These are phyloP conservation scores for Eumacrocentrus americanus DNA, from an alignment of 2,888 invertebrate species.

Conservation along the genomic window DNA sequence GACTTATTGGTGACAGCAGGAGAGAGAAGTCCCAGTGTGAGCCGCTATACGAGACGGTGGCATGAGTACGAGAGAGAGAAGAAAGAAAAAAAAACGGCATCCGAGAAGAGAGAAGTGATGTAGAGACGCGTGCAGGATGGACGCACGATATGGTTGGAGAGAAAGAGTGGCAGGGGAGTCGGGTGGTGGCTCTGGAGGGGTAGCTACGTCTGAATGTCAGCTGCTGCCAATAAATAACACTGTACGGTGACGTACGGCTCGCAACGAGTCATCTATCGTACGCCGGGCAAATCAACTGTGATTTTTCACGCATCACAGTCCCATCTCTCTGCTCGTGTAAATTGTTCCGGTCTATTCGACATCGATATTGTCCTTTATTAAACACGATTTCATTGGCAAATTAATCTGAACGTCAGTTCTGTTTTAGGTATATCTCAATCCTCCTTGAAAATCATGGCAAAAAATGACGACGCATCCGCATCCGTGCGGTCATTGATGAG, in stretches of 20 bases:
- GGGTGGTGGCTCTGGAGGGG: too few relatives aligned
- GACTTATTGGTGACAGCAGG: slow-evolving; percentile 60
- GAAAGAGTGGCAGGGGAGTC: slow-evolving; percentile 19
- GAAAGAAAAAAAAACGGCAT: slow-evolving; percentile 25
- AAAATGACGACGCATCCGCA: neutral
- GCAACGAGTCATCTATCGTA: slow-evolving; percentile 49
- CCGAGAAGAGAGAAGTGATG: slow-evolving; percentile 28
- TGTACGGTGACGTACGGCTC: slow-evolving; percentile 53
- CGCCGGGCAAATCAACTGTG: slow-evolving; percentile 51
- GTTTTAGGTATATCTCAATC: neutral
- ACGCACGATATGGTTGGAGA: slow-evolving; percentile 36
- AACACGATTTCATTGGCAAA: neutral
- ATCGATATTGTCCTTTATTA: slow-evolving; percentile 6
- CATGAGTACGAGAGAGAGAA: slow-evolving; percentile 7
- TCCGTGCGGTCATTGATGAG: too few relatives aligned
- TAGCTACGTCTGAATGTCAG: slow-evolving; percentile 51
- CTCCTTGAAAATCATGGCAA: neutral
- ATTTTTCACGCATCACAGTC: slow-evolving; percentile 49
- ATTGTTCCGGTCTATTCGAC: too few relatives aligned
- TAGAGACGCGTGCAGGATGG: slow-evolving; percentile 43
- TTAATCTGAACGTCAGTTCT: neutral
- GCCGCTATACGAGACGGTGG: slow-evolving; percentile 27
- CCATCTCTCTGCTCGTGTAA: neutral
- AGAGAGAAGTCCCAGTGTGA: slow-evolving; percentile 29
- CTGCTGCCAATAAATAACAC: slow-evolving; percentile 58